Conservation (phyloP, 92 coral and sea anemone species). For the Desmophyllum pertusum region DNA sequence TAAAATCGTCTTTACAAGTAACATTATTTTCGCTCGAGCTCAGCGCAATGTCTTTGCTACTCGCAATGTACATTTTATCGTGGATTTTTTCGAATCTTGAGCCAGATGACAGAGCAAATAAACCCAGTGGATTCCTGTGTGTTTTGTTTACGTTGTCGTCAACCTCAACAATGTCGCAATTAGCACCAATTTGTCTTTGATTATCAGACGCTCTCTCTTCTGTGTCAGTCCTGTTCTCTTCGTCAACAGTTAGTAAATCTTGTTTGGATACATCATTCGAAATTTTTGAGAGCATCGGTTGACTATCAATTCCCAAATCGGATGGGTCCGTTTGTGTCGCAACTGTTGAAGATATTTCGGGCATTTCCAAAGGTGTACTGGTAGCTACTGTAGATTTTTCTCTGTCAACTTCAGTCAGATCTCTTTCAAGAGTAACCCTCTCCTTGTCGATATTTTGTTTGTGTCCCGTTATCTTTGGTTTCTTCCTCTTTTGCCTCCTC, state of each 20-base stretch:
- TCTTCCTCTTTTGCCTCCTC: background rate
- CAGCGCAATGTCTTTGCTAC: slow-evolving; percentile 59
- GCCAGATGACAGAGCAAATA: slow-evolving; percentile 13
- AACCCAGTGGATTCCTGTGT: slow-evolving; percentile 41
- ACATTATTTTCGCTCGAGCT: slow-evolving; percentile 45
- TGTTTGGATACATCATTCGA: background rate
- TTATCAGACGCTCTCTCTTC: background rate
- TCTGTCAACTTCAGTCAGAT: background rate
- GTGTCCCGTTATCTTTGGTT: background rate
- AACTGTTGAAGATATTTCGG: background rate
- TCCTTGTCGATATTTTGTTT: background rate
- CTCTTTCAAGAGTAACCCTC: background rate
- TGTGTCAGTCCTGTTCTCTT: background rate
- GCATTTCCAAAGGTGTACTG: background rate
- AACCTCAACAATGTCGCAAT: slow-evolving; percentile 19
- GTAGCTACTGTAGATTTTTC: background rate
- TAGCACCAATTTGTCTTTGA: slow-evolving; percentile 12
- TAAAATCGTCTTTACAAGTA: slow-evolving; percentile 14
- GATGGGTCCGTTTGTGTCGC: slow-evolving; percentile 36
- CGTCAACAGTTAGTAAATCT: background rate
- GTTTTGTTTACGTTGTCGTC: slow-evolving; percentile 62
- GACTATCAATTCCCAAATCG: slow-evolving; percentile 21
- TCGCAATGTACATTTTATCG: slow-evolving; percentile 56
- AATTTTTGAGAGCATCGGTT: slow-evolving; percentile 6
- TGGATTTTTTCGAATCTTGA: slow-evolving; percentile 30